A percentile compares a stretch with the other conserved stretches of the same genome.
phyloP scores from a whole-genome alignment of 2,113 vertebrate species.

The Onychostoma macrolepis region DNA sequence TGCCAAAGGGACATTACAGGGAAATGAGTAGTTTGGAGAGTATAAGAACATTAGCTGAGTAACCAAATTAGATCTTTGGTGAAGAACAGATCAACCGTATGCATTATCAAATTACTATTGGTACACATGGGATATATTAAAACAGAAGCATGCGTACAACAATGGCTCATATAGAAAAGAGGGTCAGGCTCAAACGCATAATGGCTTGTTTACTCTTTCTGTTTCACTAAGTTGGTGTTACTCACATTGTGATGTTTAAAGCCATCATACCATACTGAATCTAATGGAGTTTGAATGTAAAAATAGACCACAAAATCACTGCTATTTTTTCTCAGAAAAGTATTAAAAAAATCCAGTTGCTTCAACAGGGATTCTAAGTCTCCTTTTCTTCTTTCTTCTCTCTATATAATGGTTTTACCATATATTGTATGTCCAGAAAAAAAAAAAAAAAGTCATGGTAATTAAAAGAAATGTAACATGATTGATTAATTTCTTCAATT shows the following conservation, averaged over 20 bases:
- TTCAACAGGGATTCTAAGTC: background rate
- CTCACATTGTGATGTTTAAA: constrained; percentile 20
- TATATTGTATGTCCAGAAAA: too few species aligned
- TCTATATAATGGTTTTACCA: too few species aligned
- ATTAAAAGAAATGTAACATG: background rate
- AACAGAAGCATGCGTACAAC: background rate
- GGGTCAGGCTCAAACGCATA: background rate
- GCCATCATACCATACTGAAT: constrained; percentile 19
- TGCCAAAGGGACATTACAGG: constrained; percentile 60
- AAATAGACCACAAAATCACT: background rate
- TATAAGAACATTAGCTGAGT: constrained; percentile 19
- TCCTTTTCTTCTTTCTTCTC: background rate
- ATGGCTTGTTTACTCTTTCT: background rate
- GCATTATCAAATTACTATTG: background rate
- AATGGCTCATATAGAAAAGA: background rate
- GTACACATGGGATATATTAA: background rate
- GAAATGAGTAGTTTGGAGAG: background rate
- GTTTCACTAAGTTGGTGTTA: constrained; percentile 34
- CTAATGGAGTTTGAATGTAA: background rate
- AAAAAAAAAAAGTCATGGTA: background rate
- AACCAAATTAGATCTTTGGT: constrained; percentile 26
- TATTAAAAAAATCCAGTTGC: background rate
- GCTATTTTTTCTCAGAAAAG: background rate
- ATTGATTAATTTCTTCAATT: background rate
- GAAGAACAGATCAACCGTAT: background rate